Conservation (phyloP, 2,113 vertebrate genomes). For the Hemibates koningsi region DNA sequence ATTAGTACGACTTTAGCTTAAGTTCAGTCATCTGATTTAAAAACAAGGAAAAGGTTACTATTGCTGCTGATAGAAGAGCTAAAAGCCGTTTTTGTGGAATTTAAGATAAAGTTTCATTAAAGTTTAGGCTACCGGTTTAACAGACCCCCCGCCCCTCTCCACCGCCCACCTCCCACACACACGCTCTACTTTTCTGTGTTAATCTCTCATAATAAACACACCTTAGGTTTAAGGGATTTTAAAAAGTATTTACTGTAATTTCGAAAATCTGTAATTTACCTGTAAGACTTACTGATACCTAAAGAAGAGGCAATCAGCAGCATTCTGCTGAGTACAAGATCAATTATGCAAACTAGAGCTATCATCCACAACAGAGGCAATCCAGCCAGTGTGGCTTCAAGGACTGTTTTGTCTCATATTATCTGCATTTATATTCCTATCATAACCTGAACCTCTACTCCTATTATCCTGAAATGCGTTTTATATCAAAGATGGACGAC, state of each 20-base stretch:
- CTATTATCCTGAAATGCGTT: neutral
- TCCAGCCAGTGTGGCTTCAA: neutral
- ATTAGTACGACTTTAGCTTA: neutral
- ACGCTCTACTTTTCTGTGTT: neutral
- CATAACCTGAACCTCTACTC: neutral
- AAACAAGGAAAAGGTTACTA: fast-evolving
- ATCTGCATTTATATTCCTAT: neutral
- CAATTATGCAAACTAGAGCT: neutral
- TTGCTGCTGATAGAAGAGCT: neutral
- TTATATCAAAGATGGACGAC: neutral
- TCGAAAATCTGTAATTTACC: neutral
- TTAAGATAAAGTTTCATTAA: neutral
- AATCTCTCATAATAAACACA: neutral
- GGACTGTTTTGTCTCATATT: neutral
- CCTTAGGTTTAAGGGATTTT: neutral
- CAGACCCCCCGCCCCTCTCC: neutral
- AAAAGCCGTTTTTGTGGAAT: fast-evolving
- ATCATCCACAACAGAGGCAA: neutral
- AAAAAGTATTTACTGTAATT: neutral
- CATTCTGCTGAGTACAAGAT: neutral
- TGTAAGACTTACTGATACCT: neutral
- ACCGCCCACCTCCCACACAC: neutral
- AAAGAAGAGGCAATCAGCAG: neutral
- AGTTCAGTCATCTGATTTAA: neutral
- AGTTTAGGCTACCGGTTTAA: neutral